These are phyloP conservation scores for Bellardia bayeri DNA, from an alignment of 2,888 invertebrate genomes.

Conservation along the genomic window DNA sequence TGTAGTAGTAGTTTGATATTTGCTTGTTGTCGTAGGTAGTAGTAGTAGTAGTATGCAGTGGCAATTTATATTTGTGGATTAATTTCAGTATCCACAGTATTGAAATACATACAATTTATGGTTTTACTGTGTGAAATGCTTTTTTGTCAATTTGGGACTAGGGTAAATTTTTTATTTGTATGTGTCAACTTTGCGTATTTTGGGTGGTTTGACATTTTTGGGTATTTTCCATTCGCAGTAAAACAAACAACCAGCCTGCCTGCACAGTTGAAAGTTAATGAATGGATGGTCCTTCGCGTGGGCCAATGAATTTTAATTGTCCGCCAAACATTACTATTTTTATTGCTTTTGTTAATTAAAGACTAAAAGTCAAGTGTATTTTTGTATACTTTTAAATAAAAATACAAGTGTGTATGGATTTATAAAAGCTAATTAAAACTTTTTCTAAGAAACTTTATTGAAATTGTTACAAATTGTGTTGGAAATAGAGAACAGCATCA, in stretches of 20 bases:
- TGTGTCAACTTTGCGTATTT: constrained; percentile 24
- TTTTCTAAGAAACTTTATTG: no score
- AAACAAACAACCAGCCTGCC: constrained; percentile 9
- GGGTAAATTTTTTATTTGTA: constrained; percentile 48
- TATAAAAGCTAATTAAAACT: no score
- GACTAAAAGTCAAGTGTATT: constrained; percentile 40
- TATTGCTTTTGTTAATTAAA: constrained; percentile 1
- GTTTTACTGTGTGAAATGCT: background rate
- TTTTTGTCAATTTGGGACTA: constrained; percentile 30
- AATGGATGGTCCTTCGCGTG: constrained; percentile 19
- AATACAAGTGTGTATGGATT: no score
- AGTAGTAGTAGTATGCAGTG: constrained; percentile 29
- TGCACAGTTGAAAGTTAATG: background rate
- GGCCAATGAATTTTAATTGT: constrained; percentile 12
- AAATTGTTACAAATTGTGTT: no score
- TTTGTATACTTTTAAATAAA: background rate
- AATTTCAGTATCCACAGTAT: constrained; percentile 62
- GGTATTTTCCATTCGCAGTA: constrained; percentile 15
- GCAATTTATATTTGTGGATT: constrained; percentile 66
- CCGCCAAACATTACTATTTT: background rate
- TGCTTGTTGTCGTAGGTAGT: constrained; percentile 56
- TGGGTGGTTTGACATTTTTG: constrained; percentile 45
- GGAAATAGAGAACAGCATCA: no score
- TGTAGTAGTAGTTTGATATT: background rate
- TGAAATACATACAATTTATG: constrained; percentile 50